Evolutionary conservation across 2,797 vertebrate species (phyloP), one percentile per base, ranked within the genome.

Genomic region (Coendou prehensilis): DNA sequence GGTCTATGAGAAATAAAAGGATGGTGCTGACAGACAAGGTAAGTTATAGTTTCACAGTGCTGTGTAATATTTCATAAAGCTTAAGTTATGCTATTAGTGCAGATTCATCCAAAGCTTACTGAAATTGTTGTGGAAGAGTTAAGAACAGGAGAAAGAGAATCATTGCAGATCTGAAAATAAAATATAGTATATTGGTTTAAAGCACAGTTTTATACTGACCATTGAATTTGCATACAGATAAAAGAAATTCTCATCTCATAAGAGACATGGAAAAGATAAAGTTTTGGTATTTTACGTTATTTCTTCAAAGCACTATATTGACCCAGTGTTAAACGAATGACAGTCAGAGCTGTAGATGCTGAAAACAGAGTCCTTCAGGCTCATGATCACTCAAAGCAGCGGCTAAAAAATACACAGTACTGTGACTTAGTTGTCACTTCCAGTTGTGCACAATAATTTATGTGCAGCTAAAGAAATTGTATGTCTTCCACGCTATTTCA

Each of bases 1-100:
- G 33, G 15, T 96, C 88, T 93, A 84, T 93, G 67, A 95, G 90
- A 97, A 97, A 95, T 94, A 85, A 95, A 96, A 81, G 54, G 52
- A 82, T 85, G 50, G n/a, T 89, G 64, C 79, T 94, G 93, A 96
- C 82, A 92, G 81, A 71, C 30, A 79, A 86, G 85, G 18, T 89
- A 96, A 97, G 94, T 90, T 94, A 97, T 69, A 71, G 47, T n/a
- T 52, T 91, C 81, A 61, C 37, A 76, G 5, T 13, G 23, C 26
- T 83, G 54, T 59, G 54, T 59, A 86, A 64, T 96, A 92, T 88
- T 96, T 93, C 47, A 81, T 67, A 86, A 88, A 91, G 23, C 57
- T 84, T 81, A 76, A 26, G 28, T 80, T 81, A 54, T 88, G 52
- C 91, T 82, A 41, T 7, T 20, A 45, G 50, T 54, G 10, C 22